Evolutionary conservation across 1,140 invertebrate species (phyloP).

Genomic region (Dysdera silvatica): DNA sequence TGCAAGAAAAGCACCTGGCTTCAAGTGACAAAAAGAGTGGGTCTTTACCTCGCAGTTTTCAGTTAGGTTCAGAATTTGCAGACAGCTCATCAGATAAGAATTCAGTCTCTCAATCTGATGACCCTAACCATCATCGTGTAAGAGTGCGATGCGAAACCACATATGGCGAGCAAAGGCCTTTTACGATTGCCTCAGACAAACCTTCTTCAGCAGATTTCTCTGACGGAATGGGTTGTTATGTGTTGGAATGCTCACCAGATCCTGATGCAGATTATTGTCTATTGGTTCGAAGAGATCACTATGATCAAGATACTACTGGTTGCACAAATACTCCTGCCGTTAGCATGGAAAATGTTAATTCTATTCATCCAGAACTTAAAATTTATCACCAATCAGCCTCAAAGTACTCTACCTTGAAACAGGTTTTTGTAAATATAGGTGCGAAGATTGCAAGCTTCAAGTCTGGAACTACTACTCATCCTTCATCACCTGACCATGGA

Average conservation of each 20-base stretch:
- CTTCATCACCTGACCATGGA: background rate
- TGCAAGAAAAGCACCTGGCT: slow-evolving; percentile 50
- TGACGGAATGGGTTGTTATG: slow-evolving; percentile 41
- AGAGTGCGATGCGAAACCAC: slow-evolving; percentile 7
- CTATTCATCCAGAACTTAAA: slow-evolving; percentile 65
- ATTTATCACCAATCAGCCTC: slow-evolving; percentile 57
- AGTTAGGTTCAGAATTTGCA: slow-evolving; percentile 47
- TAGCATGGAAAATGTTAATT: slow-evolving; percentile 45
- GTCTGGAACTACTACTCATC: slow-evolving; percentile 5
- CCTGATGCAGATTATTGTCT: slow-evolving; percentile 12
- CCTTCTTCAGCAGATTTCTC: slow-evolving; percentile 38
- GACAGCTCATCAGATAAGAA: background rate
- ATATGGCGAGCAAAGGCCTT: slow-evolving; percentile 49
- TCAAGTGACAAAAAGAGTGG: slow-evolving; percentile 56
- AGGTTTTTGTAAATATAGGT: slow-evolving; percentile 45
- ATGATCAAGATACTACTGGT: slow-evolving; percentile 49
- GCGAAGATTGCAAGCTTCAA: slow-evolving; percentile 32
- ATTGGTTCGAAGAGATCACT: slow-evolving; percentile 34
- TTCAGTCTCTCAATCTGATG: background rate
- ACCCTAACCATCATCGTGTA: background rate
- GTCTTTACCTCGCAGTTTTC: slow-evolving; percentile 67
- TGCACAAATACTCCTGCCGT: slow-evolving; percentile 43
- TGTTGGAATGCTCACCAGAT: slow-evolving; percentile 45
- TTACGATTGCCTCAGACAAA: slow-evolving; percentile 63
- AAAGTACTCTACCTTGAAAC: slow-evolving; percentile 43